Evolutionary conservation across 2,797 vertebrate species (phyloP).

Genomic region (Synaphobranchus kaupii): DNA sequence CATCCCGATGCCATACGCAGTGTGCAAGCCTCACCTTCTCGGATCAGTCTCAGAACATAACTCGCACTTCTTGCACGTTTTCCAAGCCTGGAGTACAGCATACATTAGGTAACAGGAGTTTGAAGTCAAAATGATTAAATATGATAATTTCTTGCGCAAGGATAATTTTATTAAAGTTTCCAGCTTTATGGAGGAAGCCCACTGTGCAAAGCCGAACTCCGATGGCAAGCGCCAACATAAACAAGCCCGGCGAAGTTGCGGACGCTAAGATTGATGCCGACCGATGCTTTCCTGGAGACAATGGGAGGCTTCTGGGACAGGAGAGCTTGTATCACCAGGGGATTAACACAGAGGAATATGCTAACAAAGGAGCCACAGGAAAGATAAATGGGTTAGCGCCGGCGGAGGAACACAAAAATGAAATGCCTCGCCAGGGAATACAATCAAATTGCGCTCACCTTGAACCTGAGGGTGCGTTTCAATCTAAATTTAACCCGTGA

Average conservation of each 20-base stretch:
- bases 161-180: not conserved
- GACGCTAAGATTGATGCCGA: slow-evolving; percentile 68
- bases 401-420: slow-evolving; percentile 71
- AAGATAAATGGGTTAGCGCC: slow-evolving; percentile 78
- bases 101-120: not conserved
- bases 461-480: slow-evolving; percentile 69
- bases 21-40: not conserved
- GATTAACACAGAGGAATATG: slow-evolving; percentile 72
- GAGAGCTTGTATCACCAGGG: slow-evolving; percentile 71
- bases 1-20: not conserved
- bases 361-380: slow-evolving; percentile 65
- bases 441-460: slow-evolving; percentile 75
- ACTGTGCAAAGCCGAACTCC: slow-evolving; percentile 57
- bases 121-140: not conserved
- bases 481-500: slow-evolving; percentile 73
- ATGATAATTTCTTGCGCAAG: not conserved
- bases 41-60: not conserved
- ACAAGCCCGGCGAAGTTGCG: slow-evolving; percentile 56
- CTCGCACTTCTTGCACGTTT: not conserved
- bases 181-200: slow-evolving; percentile 55
- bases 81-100: slow-evolving; percentile 32
- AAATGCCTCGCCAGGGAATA: slow-evolving; percentile 71
- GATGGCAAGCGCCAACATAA: slow-evolving; percentile 56
- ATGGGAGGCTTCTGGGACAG: slow-evolving; percentile 65
- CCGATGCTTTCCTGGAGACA: slow-evolving; percentile 61